Evolutionary conservation across 2,888 invertebrate species (phyloP).

Genomic region (Cybosia mesomella): DNA sequence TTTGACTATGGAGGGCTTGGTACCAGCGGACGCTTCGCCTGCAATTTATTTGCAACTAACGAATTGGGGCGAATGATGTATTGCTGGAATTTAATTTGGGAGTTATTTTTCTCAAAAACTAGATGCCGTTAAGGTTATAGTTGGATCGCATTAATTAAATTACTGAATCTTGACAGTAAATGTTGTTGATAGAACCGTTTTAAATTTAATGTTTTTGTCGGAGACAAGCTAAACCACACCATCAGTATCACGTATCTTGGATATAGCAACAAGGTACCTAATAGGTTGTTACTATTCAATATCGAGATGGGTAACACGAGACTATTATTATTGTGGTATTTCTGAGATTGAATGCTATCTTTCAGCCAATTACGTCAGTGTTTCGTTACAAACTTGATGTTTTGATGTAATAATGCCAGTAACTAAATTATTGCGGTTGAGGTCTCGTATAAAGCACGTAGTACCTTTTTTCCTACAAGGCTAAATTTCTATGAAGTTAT

Average conservation of each 20-base stretch:
- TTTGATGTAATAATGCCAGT: conserved; percentile 52
- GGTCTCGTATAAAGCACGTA: conserved; percentile 25
- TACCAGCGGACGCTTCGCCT: conserved; percentile 63
- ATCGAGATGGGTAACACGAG: conserved; percentile 49
- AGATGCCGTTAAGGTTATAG: conserved; percentile 21
- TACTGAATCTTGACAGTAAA: conserved; percentile 7
- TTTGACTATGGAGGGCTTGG: conserved; percentile 80
- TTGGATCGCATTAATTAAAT: conserved; percentile 23
- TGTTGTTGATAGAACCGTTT: conserved; percentile 3
- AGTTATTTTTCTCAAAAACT: conserved; percentile 35
- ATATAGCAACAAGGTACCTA: conserved; percentile 41
- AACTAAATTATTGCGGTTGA: conserved; percentile 53
- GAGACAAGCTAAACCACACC: not conserved
- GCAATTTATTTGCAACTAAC: conserved; percentile 77
- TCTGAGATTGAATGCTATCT: conserved; percentile 57
- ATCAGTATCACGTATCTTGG: conserved; percentile 11
- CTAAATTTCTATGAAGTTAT: conserved; percentile 20
- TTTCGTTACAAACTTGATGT: conserved; percentile 51
- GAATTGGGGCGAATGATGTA: conserved; percentile 67
- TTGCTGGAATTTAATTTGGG: conserved; percentile 64
- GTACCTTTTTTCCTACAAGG: conserved; percentile 37
- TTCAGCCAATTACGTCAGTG: conserved; percentile 52
- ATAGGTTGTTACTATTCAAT: conserved; percentile 51
- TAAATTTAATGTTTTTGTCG: conserved; percentile 11
- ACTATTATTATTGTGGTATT: conserved; percentile 57